phyloP scores from a whole-genome alignment of 2,888 invertebrate genomes.

The Volucella zonaria region DNA sequence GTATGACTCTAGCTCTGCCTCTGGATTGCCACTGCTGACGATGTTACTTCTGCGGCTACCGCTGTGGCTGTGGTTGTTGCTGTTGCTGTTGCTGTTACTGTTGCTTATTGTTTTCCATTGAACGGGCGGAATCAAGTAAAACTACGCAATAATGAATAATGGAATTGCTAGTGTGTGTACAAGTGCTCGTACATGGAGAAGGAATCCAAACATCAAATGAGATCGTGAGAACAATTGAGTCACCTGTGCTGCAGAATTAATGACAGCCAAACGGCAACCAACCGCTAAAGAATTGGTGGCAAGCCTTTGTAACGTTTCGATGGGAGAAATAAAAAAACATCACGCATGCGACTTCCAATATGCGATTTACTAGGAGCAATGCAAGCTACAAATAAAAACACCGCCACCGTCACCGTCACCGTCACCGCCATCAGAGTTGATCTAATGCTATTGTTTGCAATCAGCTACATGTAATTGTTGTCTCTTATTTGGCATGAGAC shows the following conservation, averaged over 20 bases:
- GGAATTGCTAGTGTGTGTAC: conserved; percentile 59
- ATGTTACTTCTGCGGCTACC: conserved; percentile 52
- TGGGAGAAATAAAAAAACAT: conserved; percentile 65
- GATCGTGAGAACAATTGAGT: conserved; percentile 70
- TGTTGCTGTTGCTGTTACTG: neutral
- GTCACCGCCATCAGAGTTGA: conserved; percentile 23
- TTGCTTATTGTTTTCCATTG: conserved; percentile 72
- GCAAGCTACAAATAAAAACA: conserved; percentile 41
- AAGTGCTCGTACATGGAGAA: conserved; percentile 36
- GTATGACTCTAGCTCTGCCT: too few species aligned
- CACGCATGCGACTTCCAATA: conserved; percentile 67
- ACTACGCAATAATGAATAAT: conserved; percentile 74
- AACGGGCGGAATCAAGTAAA: conserved; percentile 72
- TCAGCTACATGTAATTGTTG: conserved; percentile 62
- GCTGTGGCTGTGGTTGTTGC: conserved; percentile 13
- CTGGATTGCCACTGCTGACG: too few species aligned
- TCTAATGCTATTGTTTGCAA: conserved; percentile 35
- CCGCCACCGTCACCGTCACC: neutral
- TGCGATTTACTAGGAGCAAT: conserved; percentile 63
- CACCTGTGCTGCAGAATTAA: too few species aligned
- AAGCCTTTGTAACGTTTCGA: conserved; percentile 58
- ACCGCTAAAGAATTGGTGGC: neutral
- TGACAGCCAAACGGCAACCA: neutral
- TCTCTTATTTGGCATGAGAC: conserved; percentile 70
- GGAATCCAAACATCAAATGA: conserved; percentile 71